A percentile compares a stretch with the other conserved stretches of the same genome.
Evolutionary conservation across 2,113 vertebrate genomes (phyloP).

Genomic region (Mohoua ochrocephala): DNA sequence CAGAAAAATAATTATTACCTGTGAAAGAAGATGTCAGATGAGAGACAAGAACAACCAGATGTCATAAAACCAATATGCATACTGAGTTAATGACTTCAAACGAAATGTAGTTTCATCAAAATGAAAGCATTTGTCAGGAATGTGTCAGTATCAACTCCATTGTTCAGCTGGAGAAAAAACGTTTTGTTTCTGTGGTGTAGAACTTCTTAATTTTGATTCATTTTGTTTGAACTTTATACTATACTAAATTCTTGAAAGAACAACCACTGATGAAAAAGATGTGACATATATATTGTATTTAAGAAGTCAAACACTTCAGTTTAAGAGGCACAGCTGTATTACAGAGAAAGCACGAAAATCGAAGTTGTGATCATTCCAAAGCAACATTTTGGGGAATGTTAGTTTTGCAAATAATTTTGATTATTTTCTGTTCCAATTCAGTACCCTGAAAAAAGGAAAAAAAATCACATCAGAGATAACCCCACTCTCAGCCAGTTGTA

Average conservation of each 20-base stretch:
- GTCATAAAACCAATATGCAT: neutral
- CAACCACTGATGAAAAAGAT: neutral
- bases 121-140: neutral
- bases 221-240: neutral
- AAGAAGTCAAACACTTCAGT: neutral
- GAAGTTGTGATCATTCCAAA: neutral
- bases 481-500: neutral
- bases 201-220: neutral
- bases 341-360: neutral
- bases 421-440: neutral
- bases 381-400: neutral
- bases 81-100: slow-evolving; percentile 1
- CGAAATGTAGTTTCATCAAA: neutral
- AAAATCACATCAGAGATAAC: neutral
- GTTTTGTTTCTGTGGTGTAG: neutral
- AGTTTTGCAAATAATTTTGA: neutral
- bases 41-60: neutral
- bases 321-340: neutral
- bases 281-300: neutral
- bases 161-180: neutral
- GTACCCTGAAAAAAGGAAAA: neutral
- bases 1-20: neutral
- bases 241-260: neutral
- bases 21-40: neutral
- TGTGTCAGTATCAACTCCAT: neutral